phyloP scores from a whole-genome alignment of 2,797 vertebrate species.

The Naso thynnoides region DNA sequence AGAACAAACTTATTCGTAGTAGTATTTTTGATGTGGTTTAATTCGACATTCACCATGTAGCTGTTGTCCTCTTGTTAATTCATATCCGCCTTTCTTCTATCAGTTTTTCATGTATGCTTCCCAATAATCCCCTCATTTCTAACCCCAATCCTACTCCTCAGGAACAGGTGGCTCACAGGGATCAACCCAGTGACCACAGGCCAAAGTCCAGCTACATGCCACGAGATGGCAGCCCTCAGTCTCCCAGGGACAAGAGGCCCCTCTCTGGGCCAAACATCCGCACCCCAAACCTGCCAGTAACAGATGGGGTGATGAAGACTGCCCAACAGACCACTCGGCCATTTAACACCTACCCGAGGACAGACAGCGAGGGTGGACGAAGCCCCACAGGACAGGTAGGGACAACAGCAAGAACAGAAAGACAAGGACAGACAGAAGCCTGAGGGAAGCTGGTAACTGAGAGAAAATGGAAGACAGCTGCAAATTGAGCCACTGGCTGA shows the following conservation, averaged over 20 bases:
- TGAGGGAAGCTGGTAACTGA: conserved; percentile 3
- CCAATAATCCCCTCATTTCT: not conserved
- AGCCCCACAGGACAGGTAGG: conserved; percentile 88
- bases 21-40: not conserved
- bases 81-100: not conserved
- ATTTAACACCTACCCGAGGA: conserved; percentile 93
- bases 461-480: conserved; percentile 16
- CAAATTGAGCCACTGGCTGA: not conserved
- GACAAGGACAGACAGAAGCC: not conserved
- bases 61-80: not conserved
- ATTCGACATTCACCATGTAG: not conserved
- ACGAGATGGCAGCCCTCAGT: conserved; percentile 83
- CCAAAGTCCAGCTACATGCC: conserved; percentile 89
- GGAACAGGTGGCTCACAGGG: conserved; percentile 76
- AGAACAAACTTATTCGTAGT: not conserved
- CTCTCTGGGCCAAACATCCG: conserved; percentile 92
- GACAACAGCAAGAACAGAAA: not conserved
- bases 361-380: conserved; percentile 88
- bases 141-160: conserved; percentile 21
- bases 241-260: conserved; percentile 91
- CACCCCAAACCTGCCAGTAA: conserved; percentile 85
- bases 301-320: conserved; percentile 85
- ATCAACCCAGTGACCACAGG: conserved; percentile 83
- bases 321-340: conserved; percentile 86
- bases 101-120: not conserved